Evolutionary conservation across 2,797 vertebrate species (phyloP).

Genomic region (Malacoraja senta): DNA sequence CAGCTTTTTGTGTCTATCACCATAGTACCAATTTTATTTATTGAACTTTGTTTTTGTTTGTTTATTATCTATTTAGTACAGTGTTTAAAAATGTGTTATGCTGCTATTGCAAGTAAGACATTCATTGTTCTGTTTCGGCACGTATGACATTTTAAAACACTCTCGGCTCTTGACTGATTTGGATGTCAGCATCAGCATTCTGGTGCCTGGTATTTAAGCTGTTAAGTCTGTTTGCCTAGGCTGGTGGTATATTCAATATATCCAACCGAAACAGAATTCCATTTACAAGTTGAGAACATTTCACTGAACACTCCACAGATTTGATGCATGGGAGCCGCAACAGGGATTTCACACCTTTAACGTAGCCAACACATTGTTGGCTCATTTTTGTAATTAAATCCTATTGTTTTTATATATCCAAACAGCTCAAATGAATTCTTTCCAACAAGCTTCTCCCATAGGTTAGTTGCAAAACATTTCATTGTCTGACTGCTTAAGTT

Average conservation of each 20-base stretch:
- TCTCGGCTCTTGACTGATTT: too few species aligned
- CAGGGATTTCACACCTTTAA: neutral
- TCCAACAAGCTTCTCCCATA: neutral
- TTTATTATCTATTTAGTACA: too few species aligned
- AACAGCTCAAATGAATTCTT: neutral
- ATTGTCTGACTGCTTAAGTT: neutral
- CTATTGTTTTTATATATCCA: neutral
- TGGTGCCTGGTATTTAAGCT: neutral
- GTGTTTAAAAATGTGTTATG: too few species aligned
- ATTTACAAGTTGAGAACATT: neutral
- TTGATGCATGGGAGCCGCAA: neutral
- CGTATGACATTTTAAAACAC: too few species aligned
- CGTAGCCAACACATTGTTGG: neutral
- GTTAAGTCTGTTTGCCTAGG: neutral
- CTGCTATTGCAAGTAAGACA: too few species aligned
- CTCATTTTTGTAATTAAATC: neutral
- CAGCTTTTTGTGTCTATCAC: too few species aligned
- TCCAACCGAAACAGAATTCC: neutral
- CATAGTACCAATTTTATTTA: too few species aligned
- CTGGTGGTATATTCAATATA: neutral
- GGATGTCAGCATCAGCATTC: neutral
- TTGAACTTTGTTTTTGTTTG: too few species aligned
- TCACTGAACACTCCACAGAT: neutral
- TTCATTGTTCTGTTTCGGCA: too few species aligned
- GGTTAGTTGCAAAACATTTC: slow-evolving; percentile 4